A percentile compares a stretch with the other conserved stretches of the same genome.
Conservation (phyloP, 2,113 vertebrate genomes). For the Microcebus lehilahytsara region DNA sequence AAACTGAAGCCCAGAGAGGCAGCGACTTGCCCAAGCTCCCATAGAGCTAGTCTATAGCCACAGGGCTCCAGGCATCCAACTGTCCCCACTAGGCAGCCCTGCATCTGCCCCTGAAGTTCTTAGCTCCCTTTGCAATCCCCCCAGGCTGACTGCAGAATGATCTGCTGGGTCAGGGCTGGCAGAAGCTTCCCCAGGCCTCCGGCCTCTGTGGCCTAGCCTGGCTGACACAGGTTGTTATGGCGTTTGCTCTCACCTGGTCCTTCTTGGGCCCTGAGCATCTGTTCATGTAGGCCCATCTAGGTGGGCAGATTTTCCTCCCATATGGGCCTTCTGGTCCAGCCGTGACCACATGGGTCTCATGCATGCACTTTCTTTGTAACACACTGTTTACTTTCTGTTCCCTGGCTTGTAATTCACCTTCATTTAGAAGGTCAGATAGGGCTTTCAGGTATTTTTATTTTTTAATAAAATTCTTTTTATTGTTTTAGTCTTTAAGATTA, state of each 20-base stretch:
- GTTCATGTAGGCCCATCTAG: neutral
- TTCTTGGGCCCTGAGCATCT: neutral
- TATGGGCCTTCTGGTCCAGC: neutral
- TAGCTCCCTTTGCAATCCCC: accelerated
- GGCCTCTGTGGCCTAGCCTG: neutral
- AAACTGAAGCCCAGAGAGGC: neutral
- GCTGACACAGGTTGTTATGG: neutral
- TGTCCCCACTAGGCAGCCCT: neutral
- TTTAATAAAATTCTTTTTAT: neutral
- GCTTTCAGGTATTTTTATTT: neutral
- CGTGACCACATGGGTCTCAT: neutral
- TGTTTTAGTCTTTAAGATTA: neutral
- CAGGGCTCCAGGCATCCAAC: neutral
- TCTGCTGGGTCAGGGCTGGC: neutral
- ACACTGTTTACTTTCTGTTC: neutral
- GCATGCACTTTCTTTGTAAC: neutral
- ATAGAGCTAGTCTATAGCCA: neutral
- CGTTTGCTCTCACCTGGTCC: neutral
- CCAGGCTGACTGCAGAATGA: accelerated
- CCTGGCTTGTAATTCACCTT: neutral
- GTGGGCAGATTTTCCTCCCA: neutral
- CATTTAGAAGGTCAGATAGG: neutral
- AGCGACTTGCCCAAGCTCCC: neutral
- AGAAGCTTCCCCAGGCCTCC: neutral
- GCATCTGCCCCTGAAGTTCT: no score